Evolutionary conservation across 53 echinoderm and acorn worm species (phyloP).

Genomic region (Holothuria leucospilota): DNA sequence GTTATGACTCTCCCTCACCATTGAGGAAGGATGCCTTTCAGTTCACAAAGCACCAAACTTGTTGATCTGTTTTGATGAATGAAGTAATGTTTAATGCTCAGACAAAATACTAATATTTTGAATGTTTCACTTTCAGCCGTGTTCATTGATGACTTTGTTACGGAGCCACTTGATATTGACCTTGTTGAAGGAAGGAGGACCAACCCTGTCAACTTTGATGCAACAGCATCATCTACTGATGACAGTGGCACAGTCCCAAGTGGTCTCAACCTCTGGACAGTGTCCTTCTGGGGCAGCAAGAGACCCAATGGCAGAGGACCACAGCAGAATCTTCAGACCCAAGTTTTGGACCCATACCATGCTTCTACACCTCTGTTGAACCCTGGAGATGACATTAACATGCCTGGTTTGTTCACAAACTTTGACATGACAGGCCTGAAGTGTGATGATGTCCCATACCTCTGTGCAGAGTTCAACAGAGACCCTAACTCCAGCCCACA

Average conservation of each 20-base stretch:
- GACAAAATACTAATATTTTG: too few relatives aligned
- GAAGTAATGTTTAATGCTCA: too few relatives aligned
- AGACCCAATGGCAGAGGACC: slow-evolving; percentile 83
- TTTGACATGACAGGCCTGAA: slow-evolving; percentile 85
- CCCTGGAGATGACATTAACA: slow-evolving; percentile 72
- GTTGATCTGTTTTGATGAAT: too few relatives aligned
- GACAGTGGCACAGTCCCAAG: slow-evolving; percentile 63
- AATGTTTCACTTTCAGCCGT: slow-evolving; percentile 9
- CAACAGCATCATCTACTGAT: slow-evolving; percentile 65
- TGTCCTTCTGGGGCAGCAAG: slow-evolving; percentile 82
- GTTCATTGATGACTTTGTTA: slow-evolving; percentile 31
- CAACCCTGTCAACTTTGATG: slow-evolving; percentile 72
- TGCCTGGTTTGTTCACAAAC: slow-evolving; percentile 63
- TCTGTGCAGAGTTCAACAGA: slow-evolving; percentile 86
- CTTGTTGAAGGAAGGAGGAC: slow-evolving; percentile 72
- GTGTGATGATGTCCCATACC: slow-evolving; percentile 77
- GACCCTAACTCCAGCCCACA: slow-evolving; percentile 68
- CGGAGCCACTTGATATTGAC: slow-evolving; percentile 40
- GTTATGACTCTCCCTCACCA: too few relatives aligned
- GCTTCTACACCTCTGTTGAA: slow-evolving; percentile 65
- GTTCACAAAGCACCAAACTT: too few relatives aligned
- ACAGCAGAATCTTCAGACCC: slow-evolving; percentile 69
- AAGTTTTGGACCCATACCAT: slow-evolving; percentile 80
- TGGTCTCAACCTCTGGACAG: slow-evolving; percentile 72
- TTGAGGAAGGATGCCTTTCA: too few relatives aligned